A percentile compares a stretch with the other conserved stretches of the same genome.
These are phyloP conservation scores for Dasyprocta punctata DNA, from an alignment of 2,113 vertebrate genomes.

Conservation along the genomic window DNA sequence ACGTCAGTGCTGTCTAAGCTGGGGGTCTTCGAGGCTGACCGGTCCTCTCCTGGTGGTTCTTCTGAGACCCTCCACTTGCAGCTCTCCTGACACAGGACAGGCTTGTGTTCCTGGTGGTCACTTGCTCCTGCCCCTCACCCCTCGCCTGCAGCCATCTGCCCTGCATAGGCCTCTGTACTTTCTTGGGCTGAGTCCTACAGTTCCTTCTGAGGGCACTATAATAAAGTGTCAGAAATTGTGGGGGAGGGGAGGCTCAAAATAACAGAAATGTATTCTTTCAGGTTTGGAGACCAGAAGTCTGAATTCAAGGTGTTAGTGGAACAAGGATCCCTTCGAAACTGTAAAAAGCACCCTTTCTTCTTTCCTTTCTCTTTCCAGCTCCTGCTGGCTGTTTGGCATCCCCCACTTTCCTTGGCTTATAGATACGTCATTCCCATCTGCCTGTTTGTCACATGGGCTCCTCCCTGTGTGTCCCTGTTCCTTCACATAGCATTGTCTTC, in stretches of 20 bases:
- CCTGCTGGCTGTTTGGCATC: not conserved
- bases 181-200: not conserved
- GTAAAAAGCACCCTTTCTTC: not conserved
- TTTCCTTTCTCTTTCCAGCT: not conserved
- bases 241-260: not conserved
- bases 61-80: not conserved
- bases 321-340: not conserved
- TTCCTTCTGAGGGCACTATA: no score
- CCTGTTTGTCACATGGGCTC: not conserved
- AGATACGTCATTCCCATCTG: not conserved
- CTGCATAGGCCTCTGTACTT: not conserved
- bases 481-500: not conserved
- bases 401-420: not conserved
- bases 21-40: not conserved
- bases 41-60: not conserved
- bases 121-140: not conserved
- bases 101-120: not conserved
- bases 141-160: not conserved
- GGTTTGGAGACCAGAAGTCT: not conserved
- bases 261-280: not conserved
- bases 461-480: not conserved
- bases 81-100: not conserved
- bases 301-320: no score
- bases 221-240: not conserved
- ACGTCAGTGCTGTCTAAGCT: not conserved